phyloP scores from a whole-genome alignment of 2,113 vertebrate species.

The Grallaria varia region DNA sequence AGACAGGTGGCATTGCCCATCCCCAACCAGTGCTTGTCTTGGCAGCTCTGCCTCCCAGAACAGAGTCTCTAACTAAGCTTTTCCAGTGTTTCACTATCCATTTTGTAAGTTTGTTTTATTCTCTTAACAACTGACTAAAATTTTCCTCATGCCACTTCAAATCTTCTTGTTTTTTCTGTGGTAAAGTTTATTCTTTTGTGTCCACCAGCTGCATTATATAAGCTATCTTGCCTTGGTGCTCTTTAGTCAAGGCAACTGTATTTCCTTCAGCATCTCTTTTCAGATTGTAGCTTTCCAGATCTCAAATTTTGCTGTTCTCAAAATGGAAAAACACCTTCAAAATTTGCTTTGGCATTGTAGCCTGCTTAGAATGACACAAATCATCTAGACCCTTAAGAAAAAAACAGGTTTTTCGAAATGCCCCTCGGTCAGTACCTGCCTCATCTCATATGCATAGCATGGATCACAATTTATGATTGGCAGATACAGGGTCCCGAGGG shows the following conservation, averaged over 20 bases:
- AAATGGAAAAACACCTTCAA: background rate
- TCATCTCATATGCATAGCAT: rapidly evolving
- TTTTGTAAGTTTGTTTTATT: background rate
- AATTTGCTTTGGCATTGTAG: background rate
- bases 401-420: background rate
- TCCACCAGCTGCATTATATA: background rate
- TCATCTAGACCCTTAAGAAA: background rate
- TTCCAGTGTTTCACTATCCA: background rate
- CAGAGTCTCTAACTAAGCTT: background rate
- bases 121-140: background rate
- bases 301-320: background rate
- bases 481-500: background rate
- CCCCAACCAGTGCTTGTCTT: background rate
- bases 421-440: background rate
- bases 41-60: background rate
- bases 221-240: rapidly evolving
- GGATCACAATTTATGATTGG: background rate
- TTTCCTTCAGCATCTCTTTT: background rate
- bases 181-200: background rate
- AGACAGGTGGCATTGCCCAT: background rate
- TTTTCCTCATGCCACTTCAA: background rate
- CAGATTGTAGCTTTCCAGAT: background rate
- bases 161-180: background rate
- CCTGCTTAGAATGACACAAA: background rate
- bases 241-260: background rate